Evolutionary conservation across 92 coral and sea anemone species (phyloP).

Genomic region (Desmophyllum pertusum): DNA sequence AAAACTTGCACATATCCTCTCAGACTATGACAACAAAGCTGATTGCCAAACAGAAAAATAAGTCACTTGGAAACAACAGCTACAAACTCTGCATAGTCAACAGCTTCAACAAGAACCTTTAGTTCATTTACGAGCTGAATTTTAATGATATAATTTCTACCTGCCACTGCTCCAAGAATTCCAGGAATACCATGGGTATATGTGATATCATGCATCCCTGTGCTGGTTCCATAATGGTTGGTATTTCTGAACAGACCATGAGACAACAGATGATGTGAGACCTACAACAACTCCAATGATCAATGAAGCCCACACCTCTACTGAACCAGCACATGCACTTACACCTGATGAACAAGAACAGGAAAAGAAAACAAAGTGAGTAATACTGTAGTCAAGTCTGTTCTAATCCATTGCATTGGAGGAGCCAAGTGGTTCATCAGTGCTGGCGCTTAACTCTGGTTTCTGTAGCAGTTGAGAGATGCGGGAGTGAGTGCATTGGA

Average conservation of each 20-base stretch:
- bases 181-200: slow-evolving; percentile 90
- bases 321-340: slow-evolving; percentile 83
- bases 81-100: too few species aligned
- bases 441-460: too few species aligned
- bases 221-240: slow-evolving; percentile 78
- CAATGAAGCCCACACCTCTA: slow-evolving; percentile 87
- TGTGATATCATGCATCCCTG: slow-evolving; percentile 70
- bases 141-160: slow-evolving; percentile 35
- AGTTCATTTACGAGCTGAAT: background rate
- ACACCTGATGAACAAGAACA: slow-evolving; percentile 54
- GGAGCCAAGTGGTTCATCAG: too few species aligned
- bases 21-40: too few species aligned
- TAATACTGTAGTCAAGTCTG: too few species aligned
- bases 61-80: too few species aligned
- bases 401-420: too few species aligned
- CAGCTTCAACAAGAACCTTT: background rate
- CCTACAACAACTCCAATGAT: slow-evolving; percentile 77
- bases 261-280: slow-evolving; percentile 63
- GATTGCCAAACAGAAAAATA: too few species aligned
- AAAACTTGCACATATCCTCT: too few species aligned
- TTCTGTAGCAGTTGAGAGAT: too few species aligned
- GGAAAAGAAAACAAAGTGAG: background rate
- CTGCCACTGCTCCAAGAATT: slow-evolving; percentile 78
- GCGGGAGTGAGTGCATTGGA: too few species aligned
- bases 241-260: slow-evolving; percentile 60